phyloP scores from a whole-genome alignment of 37 sponge, comb jelly and placozoan genomes.

The Hexactinellida sp. region DNA sequence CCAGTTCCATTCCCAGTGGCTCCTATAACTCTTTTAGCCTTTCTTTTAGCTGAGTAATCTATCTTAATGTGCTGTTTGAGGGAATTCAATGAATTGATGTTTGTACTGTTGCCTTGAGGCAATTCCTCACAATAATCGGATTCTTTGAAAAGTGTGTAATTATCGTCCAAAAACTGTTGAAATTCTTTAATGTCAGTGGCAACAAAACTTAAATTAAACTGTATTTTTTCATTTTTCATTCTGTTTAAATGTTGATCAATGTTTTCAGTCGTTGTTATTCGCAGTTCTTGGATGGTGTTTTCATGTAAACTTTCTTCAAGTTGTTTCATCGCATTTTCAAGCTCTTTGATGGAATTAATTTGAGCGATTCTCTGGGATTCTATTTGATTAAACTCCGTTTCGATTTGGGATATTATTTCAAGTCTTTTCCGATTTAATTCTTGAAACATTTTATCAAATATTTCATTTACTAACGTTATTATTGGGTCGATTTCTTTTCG shows the following conservation, averaged over 20 bases:
- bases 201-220: background rate
- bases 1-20: too few species aligned
- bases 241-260: background rate
- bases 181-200: too few species aligned
- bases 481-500: too few species aligned
- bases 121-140: too few species aligned
- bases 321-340: background rate
- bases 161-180: background rate
- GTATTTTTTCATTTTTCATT: background rate
- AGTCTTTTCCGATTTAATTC: background rate
- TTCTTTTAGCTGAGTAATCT: background rate
- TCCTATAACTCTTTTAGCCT: background rate
- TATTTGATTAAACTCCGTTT: background rate
- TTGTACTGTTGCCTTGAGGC: too few species aligned
- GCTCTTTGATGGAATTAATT: background rate
- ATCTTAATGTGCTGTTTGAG: too few species aligned
- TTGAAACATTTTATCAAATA: background rate
- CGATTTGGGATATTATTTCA: background rate
- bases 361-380: background rate
- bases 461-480: background rate
- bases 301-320: background rate
- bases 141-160: background rate
- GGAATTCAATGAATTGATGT: too few species aligned
- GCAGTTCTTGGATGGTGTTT: background rate
- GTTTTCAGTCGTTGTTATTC: background rate